phyloP scores from a whole-genome alignment of 2,888 invertebrate species.

The Suillia variegata region DNA sequence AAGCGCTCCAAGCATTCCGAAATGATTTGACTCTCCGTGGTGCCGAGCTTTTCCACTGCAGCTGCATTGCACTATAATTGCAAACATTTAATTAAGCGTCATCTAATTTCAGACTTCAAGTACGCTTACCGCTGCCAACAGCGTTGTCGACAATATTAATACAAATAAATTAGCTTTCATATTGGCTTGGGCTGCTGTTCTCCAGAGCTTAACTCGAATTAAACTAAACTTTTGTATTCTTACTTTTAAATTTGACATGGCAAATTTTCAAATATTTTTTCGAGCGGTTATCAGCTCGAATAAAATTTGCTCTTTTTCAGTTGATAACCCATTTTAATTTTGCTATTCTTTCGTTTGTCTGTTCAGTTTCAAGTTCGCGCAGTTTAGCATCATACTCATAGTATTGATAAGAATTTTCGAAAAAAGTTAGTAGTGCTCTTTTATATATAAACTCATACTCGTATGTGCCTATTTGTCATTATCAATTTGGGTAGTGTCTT shows the following conservation, averaged over 20 bases:
- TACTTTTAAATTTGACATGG: conserved; percentile 13
- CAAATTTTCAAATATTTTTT: conserved; percentile 14
- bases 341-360: neutral
- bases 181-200: neutral
- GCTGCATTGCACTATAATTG: neutral
- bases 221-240: conserved; percentile 6
- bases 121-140: conserved; percentile 20
- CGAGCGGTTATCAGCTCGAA: neutral
- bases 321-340: conserved; percentile 1
- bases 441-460: no score
- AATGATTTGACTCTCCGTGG: conserved; percentile 36
- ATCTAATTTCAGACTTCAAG: neutral
- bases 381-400: neutral
- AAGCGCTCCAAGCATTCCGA: conserved; percentile 40
- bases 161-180: conserved; percentile 5
- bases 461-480: neutral
- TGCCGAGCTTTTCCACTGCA: neutral
- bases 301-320: neutral
- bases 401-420: neutral
- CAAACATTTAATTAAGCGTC: neutral
- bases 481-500: neutral
- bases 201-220: neutral
- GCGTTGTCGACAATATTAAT: conserved; percentile 19
- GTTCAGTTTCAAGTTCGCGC: neutral
- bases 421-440: no score